Evolutionary conservation across 2,113 vertebrate genomes (phyloP), one percentile per base, ranked within the genome.

Genomic region (Anseranas semipalmata): DNA sequence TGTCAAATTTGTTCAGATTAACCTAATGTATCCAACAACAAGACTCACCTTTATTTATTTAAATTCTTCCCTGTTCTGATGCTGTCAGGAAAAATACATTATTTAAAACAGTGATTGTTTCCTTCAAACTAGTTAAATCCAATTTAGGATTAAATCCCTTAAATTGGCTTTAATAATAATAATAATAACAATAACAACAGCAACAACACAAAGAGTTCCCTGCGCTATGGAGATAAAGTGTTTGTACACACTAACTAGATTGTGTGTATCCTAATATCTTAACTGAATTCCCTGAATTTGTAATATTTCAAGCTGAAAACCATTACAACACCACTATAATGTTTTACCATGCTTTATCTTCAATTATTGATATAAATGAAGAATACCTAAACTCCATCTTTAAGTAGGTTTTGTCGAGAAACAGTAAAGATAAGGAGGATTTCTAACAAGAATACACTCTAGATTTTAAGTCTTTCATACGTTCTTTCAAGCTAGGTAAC

Each of bases 151-250:
- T 9, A 79, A 85, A 62, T 35, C 1, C 16, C 2, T 28, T 56
- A 63, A 73, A 53, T 3, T 45, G 4, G 0, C 12, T 43, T 35
- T 20, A 48, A n/a, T 21, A 8, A 2, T 43, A 22, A 32, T 2
- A 12, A 15, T 14, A n/a, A 6, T 4, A 10, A 66, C 18, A 45
- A 2, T 9, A 12, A n/a, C n/a, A n/a, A n/a, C n/a, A n/a, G n/a
- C n/a, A n/a, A n/a, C n/a, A n/a, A n/a, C n/a, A 24, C 39, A 15
- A 30, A 4, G 1, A 50, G n/a, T 28, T 30, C 21, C 16, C 4
- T 62, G 10, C 46, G 22, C 15, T 63, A 30, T 1, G 3, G 13
- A 55, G 37, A 43, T 7, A 58, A 50, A 71, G 70, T 8, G 4
- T 48, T 52, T 79, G 16, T 33, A 15, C 1, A 14, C 0, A 22